Evolutionary conservation across 2,888 invertebrate species (phyloP), one percentile per base, ranked within the genome.

Genomic region (Phyto melanocephala): DNA sequence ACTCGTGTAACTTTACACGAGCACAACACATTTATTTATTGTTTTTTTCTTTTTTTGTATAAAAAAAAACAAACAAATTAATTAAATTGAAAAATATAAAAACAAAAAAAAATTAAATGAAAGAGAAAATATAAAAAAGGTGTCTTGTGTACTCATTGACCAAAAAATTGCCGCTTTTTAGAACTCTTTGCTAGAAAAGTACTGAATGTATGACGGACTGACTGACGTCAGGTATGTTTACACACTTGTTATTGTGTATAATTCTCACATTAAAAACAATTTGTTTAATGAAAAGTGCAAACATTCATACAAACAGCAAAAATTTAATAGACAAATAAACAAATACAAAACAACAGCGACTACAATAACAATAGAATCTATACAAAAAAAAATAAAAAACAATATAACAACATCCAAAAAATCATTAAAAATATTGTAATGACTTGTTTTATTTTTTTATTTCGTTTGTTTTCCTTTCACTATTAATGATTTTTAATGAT

Each of bases 401-500:
- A 40, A 68, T 68, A 62, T 50, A 45, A 68, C 47, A 56, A 63
- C 63, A 74, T 24, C 45, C 37, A 28, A 54, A 72, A 76, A 75
- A 75, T 60, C 79, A 81, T 81, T 81, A 81, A 81, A 78, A 74
- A 56, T 68, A 52, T 77, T 62, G 22, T 52, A 50, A 54, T 67
- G 67, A 65, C 60, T 70, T 78, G 33, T 54, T 70, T 62, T 52
- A 17, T 54, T 70, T 68, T 28, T 68, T 42, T 54, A 60, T 52
- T 77, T 72, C 28, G 45, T 15, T 67, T 6, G 28, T 70, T 50
- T 74, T n/a, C n/a, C n/a, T n/a, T 81, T 83, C 75, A 77, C 74
- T 78, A 77, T 81, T 84, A 84, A 84, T 83, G 81, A 81, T 80
- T 85, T 85, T 83, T 84, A 84, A 85, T 81, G 80, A 83, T 82